phyloP scores from a whole-genome alignment of 2,888 invertebrate genomes.

The Pachliopta kotzebuea region DNA sequence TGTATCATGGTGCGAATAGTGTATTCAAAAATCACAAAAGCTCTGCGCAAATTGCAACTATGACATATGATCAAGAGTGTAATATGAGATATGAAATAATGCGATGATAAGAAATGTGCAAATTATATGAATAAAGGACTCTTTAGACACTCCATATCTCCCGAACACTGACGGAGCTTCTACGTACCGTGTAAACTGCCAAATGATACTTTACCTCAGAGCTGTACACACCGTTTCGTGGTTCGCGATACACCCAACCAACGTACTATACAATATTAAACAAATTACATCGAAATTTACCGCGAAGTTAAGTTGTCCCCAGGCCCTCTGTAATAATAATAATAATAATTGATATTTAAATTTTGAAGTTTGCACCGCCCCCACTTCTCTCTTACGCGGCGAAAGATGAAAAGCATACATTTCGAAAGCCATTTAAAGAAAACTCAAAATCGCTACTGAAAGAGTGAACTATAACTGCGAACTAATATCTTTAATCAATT shows the following conservation, averaged over 20 bases:
- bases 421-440: too few species aligned
- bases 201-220: constrained; percentile 35
- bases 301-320: constrained; percentile 38
- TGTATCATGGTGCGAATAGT: background rate
- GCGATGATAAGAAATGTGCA: too few species aligned
- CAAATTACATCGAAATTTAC: constrained; percentile 22
- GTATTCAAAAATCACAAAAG: background rate
- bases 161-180: too few species aligned
- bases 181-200: constrained; percentile 44
- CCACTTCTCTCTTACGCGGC: too few species aligned
- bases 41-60: background rate
- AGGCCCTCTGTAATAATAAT: constrained; percentile 60
- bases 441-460: too few species aligned
- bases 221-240: constrained; percentile 32
- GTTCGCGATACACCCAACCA: constrained; percentile 4
- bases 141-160: too few species aligned
- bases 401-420: too few species aligned
- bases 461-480: too few species aligned
- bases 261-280: constrained; percentile 40
- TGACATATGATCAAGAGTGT: background rate
- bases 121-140: too few species aligned
- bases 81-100: background rate
- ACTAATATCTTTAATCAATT: too few species aligned
- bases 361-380: background rate
- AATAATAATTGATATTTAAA: constrained; percentile 41